Evolutionary conservation across 2,888 invertebrate species (phyloP), one percentile per base, ranked within the genome.

Genomic region (Adineta ricciae): DNA sequence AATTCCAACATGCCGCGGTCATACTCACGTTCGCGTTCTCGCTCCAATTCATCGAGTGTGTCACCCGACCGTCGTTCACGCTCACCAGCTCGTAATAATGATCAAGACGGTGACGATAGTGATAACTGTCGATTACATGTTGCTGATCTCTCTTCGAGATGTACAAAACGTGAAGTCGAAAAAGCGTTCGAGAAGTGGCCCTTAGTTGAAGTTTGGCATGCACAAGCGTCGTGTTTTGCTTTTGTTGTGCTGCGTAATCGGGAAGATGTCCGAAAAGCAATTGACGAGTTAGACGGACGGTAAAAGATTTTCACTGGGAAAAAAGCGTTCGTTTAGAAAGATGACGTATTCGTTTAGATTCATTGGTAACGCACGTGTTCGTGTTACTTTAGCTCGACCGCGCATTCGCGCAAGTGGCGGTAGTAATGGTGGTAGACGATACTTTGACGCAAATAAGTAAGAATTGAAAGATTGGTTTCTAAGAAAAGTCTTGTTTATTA

Each of bases 251-350:
- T 90, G 88, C 91, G 91, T 87, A 91, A 91, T 87, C 91, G 91
- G 87, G 92, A 92, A 87, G 91, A 92, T 88, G 92, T 92, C 92
- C 93, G 94, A 90, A 94, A 93, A 91, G 93, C 94, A 91, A 93
- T 94, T 92, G 93, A 93, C 88, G 94, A 94, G 91, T 94, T 94
- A 92, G 93, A 93, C 91, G 93, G 93, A 90, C 93, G 93, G 92
- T 92, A 91, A 91, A 92, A 89, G 41, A 78, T 24, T 14, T 16
- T n/a, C 8, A 24, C 0, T 54, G 5, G 1, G 2, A 4, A n/a
- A n/a, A n/a, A n/a, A n/a, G n/a, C n/a, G n/a, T n/a, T n/a, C n/a
- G 1, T 32, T 64, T 19, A 32, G 27, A 32, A 32, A 64, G 32
- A 64, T 3, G 7, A 1, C 1, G 14, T 7, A 5, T 64, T 64